Conservation (phyloP, 2,888 invertebrate genomes). For the Nesidiocoris tenuis region DNA sequence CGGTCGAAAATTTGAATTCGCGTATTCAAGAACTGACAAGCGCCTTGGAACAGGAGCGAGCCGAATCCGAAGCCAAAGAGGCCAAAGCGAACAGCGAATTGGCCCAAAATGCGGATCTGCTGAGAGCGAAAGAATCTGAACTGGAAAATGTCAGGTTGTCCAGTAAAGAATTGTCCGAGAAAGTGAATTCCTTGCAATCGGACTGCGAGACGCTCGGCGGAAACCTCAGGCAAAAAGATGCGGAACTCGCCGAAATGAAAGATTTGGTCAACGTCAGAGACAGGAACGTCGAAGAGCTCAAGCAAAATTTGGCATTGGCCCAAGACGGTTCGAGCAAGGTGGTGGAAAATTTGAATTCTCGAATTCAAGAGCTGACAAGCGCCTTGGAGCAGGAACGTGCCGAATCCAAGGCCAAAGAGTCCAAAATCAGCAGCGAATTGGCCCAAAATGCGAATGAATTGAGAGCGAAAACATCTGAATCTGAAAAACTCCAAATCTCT, state of each 20-base stretch:
- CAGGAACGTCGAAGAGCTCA: background rate
- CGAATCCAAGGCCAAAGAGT: slow-evolving; percentile 40
- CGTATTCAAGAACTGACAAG: background rate
- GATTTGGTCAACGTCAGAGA: background rate
- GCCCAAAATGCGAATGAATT: slow-evolving; percentile 52
- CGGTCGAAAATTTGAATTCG: background rate
- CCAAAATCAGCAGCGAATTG: slow-evolving; percentile 50
- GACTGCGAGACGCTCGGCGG: background rate
- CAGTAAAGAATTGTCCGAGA: slow-evolving; percentile 5
- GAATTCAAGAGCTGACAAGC: slow-evolving; percentile 17
- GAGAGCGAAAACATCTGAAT: slow-evolving; percentile 61
- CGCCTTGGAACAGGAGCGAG: slow-evolving; percentile 3
- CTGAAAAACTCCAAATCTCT: slow-evolving; percentile 56
- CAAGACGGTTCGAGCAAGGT: slow-evolving; percentile 3
- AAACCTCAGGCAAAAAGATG: slow-evolving; percentile 7
- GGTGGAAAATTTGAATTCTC: slow-evolving; percentile 2
- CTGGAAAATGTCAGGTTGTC: slow-evolving; percentile 57
- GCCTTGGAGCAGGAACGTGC: slow-evolving; percentile 38
- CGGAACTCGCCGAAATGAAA: background rate
- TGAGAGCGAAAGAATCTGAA: slow-evolving; percentile 61
- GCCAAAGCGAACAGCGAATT: background rate
- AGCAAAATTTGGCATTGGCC: background rate
- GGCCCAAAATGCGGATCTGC: slow-evolving; percentile 51
- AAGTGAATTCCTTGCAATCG: slow-evolving; percentile 6
- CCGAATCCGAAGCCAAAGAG: background rate